These are phyloP conservation scores for Myathropa florea DNA, from an alignment of 2,888 invertebrate species.

Conservation along the genomic window DNA sequence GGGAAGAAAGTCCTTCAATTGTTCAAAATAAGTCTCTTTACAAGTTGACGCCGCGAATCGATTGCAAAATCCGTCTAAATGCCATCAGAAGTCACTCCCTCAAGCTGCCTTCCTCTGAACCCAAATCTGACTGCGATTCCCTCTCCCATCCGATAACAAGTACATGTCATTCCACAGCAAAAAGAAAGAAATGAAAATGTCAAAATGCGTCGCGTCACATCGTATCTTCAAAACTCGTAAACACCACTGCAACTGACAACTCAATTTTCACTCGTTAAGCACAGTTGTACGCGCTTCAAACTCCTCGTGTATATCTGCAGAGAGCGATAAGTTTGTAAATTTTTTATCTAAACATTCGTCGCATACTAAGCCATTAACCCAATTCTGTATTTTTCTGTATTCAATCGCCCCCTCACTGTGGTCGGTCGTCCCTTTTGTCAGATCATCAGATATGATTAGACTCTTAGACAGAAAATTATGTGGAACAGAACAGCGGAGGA, in stretches of 20 bases:
- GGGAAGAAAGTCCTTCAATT: too few species aligned
- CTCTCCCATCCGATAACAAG: too few species aligned
- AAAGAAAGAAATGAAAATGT: not conserved
- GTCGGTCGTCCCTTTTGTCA: not conserved
- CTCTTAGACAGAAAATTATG: constrained; percentile 40
- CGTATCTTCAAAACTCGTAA: not conserved
- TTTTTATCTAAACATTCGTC: constrained; percentile 23
- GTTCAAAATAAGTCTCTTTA: too few species aligned
- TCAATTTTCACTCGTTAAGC: not conserved
- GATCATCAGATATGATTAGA: constrained; percentile 46
- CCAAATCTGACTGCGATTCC: too few species aligned
- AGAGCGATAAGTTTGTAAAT: not conserved
- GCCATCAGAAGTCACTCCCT: too few species aligned
- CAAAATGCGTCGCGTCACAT: not conserved
- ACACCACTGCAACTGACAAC: not conserved
- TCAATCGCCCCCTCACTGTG: not conserved
- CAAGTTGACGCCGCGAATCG: too few species aligned
- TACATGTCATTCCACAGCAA: too few species aligned
- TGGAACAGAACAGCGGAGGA: constrained; percentile 6
- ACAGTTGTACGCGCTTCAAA: not conserved
- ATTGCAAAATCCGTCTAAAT: too few species aligned
- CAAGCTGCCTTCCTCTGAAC: too few species aligned
- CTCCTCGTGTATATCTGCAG: not conserved
- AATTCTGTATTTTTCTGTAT: constrained; percentile 11
- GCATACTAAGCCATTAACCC: constrained; percentile 53